phyloP scores from a whole-genome alignment of 2,113 vertebrate genomes.

The Hydrolagus affinis region DNA sequence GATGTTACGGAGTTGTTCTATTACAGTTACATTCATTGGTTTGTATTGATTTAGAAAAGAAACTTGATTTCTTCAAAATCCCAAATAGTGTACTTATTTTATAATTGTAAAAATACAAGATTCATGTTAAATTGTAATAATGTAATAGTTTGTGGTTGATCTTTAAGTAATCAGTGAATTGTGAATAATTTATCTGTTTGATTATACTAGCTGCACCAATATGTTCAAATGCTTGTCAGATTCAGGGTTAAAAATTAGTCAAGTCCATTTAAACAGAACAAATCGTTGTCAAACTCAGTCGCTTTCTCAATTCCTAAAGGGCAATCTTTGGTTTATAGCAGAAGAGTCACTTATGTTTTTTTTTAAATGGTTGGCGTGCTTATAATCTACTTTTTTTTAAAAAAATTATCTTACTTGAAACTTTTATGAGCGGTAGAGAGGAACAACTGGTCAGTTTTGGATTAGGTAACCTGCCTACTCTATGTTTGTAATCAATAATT shows the following conservation, averaged over 20 bases:
- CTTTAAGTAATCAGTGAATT: neutral
- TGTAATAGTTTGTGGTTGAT: neutral
- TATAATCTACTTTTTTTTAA: neutral
- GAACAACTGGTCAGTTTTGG: neutral
- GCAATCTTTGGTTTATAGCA: neutral
- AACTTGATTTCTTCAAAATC: neutral
- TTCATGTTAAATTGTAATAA: neutral
- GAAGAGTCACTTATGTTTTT: neutral
- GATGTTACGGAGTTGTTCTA: neutral
- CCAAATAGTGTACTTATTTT: neutral
- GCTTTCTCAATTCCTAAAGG: neutral
- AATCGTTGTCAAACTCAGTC: neutral
- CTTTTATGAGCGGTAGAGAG: neutral
- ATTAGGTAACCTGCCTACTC: too few species aligned
- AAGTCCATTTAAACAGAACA: neutral
- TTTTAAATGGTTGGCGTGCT: neutral
- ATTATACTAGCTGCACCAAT: slow-evolving; percentile 9
- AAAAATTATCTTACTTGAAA: neutral
- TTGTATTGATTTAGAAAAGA: slow-evolving; percentile 2
- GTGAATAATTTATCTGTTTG: slow-evolving; percentile 15
- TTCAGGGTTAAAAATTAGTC: neutral
- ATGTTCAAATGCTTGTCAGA: neutral
- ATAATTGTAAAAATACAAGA: neutral
- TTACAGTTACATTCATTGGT: slow-evolving; percentile 16
- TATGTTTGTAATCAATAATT: neutral